Evolutionary conservation across 1,140 invertebrate genomes (phyloP), one percentile per base, ranked within the genome.

Genomic region (Neocloeon triangulifer): DNA sequence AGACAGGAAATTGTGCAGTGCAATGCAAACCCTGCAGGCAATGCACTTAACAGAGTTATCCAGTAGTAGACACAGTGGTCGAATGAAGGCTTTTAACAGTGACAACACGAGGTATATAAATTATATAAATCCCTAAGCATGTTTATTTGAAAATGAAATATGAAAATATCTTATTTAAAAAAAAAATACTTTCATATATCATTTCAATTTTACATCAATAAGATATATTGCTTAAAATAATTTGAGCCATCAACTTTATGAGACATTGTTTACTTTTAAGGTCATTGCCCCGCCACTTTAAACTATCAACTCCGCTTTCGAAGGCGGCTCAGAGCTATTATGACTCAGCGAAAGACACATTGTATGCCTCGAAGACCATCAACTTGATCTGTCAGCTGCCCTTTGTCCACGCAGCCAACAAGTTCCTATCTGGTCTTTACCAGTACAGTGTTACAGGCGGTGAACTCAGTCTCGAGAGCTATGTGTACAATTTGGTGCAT

Each of bases 361-460:
- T 96, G 37, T 84, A 76, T 61, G 89, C 92, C 42, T 81, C 81
- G 39, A 97, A 96, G 66, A 84, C 78, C 57, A 86, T 97, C 50
- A 74, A 74, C 35, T 63, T 96, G 19, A 74, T 96, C 36, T 81
- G 79, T 49, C 81, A 84, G 50, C 65, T 84, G 39, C 80, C 89
- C 19, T 86, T 85, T 59, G 75, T 95, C 19, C 66, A 73, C 46
- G 75, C 82, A 35, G 70, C 78, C 28, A 67, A 74, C 47, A 66
- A 71, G 46, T 85, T 94, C 59, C 68, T 94, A 42, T 66, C 69
- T 44, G 80, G 80, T 62, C 60, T 89, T 37, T 82, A 85, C 51
- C 75, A 73, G 73, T 81, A 51, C 58, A 59, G 22, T 8, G 22
- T 8, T 23, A 23, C 8, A 8, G 13, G 19, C 19, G 27, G 10